phyloP scores from a whole-genome alignment of 37 sponge, comb jelly and placozoan genomes.

The Aplysina aerophoba region DNA sequence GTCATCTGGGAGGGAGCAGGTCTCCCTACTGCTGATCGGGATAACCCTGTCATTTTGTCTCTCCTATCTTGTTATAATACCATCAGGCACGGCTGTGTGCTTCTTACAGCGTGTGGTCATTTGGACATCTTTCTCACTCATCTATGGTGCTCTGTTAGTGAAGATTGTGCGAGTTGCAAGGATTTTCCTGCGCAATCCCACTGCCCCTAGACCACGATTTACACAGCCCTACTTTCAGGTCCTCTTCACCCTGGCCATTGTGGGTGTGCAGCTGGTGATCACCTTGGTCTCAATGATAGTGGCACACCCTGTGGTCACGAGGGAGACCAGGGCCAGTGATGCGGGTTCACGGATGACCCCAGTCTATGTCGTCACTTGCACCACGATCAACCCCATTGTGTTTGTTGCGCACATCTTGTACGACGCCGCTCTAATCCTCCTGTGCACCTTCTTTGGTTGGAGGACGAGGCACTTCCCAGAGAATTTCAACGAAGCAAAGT shows the following conservation, averaged over 20 bases:
- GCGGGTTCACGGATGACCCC: conserved; percentile 33
- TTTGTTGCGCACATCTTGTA: conserved; percentile 48
- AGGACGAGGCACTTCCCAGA: conserved; percentile 71
- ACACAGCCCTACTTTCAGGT: conserved; percentile 66
- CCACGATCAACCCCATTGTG: conserved; percentile 17
- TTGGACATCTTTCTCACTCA: conserved; percentile 73
- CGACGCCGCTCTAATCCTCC: conserved; percentile 54
- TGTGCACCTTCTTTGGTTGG: conserved; percentile 58
- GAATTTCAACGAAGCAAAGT: conserved; percentile 81
- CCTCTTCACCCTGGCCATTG: conserved; percentile 58
- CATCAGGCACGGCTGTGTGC: conserved; percentile 53
- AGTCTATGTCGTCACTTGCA: conserved; percentile 50
- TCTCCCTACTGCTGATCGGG: conserved; percentile 62
- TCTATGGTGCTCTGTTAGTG: conserved; percentile 77
- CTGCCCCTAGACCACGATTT: conserved; percentile 48
- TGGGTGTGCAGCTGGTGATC: conserved; percentile 49
- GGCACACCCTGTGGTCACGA: not conserved
- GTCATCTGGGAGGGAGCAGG: conserved; percentile 85
- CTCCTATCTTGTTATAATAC: conserved; percentile 55
- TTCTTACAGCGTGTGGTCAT: conserved; percentile 55
- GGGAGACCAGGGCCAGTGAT: not conserved
- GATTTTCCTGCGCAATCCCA: conserved; percentile 46
- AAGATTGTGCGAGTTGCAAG: conserved; percentile 81
- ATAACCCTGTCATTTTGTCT: conserved; percentile 56
- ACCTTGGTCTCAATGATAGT: conserved; percentile 38